Percentiles rank a stretch among this genome's conserved stretches.
Evolutionary conservation across 2,888 invertebrate species (phyloP).

Genomic region (Nipponacmea schrenckii): DNA sequence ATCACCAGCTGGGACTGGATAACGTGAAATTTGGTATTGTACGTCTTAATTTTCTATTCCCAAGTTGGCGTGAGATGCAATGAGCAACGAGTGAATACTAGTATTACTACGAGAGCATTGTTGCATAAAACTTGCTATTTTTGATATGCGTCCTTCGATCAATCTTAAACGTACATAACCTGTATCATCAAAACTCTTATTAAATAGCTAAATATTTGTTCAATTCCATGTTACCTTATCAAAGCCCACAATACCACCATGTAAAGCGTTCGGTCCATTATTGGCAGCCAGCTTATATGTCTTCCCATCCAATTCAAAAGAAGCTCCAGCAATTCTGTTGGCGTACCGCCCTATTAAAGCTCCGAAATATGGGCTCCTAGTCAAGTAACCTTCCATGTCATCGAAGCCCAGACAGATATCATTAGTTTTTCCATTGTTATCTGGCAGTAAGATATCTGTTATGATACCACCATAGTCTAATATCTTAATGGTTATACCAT

Average conservation of each 20-base stretch:
- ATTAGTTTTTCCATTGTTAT: slow-evolving; percentile 77
- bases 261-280: slow-evolving; percentile 77
- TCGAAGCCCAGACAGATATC: slow-evolving; percentile 88
- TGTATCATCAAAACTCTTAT: too few relatives aligned
- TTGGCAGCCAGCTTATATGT: slow-evolving; percentile 81
- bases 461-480: slow-evolving; percentile 87
- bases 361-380: slow-evolving; percentile 80
- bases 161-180: too few relatives aligned
- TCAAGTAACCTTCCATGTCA: slow-evolving; percentile 76
- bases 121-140: too few relatives aligned
- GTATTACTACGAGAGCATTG: too few relatives aligned
- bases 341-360: slow-evolving; percentile 88
- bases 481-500: slow-evolving; percentile 72
- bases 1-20: too few relatives aligned
- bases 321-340: slow-evolving; percentile 79
- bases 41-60: too few relatives aligned
- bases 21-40: too few relatives aligned
- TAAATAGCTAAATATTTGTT: too few relatives aligned
- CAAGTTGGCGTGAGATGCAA: too few relatives aligned
- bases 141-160: too few relatives aligned
- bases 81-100: too few relatives aligned
- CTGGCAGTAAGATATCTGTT: slow-evolving; percentile 80
- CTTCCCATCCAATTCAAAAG: slow-evolving; percentile 77
- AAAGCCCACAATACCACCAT: slow-evolving; percentile 88
- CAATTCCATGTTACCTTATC: slow-evolving; percentile 73